Evolutionary conservation across 2,888 invertebrate genomes (phyloP), one percentile per base, ranked within the genome.

Genomic region (Zelleria hepariella): DNA sequence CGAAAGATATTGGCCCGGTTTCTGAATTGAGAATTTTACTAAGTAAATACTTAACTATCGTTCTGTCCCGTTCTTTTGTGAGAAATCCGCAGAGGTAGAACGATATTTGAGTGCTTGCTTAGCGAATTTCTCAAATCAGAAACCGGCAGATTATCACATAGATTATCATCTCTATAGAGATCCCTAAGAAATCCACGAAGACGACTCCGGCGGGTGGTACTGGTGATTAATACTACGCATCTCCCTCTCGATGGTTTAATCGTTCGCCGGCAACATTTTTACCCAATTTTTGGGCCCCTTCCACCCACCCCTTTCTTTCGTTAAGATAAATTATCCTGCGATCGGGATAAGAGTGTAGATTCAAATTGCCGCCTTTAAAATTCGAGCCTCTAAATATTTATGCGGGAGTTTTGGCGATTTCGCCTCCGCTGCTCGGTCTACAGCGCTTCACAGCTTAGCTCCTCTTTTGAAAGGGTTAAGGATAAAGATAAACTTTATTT

Each of bases 161-260:
- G n/a, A n/a, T n/a, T n/a, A n/a, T n/a, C n/a, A n/a, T n/a, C 85
- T 82, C 80, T 67, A 64, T 67, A 68, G n/a, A 65, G 63, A 69
- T 75, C 66, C 70, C 75, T 71, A 74, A 76, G 77, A 77, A 75
- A 84, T 83, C 82, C 73, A 77, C 79, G 75, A 84, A 87, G 87
- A 83, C 82, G 81, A 81, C 77, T 78, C 68, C 76, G 76, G 87
- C 87, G 87, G n/a, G n/a, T n/a, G n/a, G n/a, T n/a, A n/a, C n/a
- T 80, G 87, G 88, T 88, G 88, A 88, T 88, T 88, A 88, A 87
- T 88, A 87, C 85, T 82, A 87, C 88, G 88, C 85, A 87, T 87
- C 88, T 83, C 87, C 87, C 86, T 77, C 82, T 77, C 82, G 74
- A 85, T 82, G 83, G 84, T 87, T 88, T 88, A 88, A 87, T 87